Evolutionary conservation across 1,140 invertebrate species (phyloP).

Genomic region (Tetragnatha versicolor): DNA sequence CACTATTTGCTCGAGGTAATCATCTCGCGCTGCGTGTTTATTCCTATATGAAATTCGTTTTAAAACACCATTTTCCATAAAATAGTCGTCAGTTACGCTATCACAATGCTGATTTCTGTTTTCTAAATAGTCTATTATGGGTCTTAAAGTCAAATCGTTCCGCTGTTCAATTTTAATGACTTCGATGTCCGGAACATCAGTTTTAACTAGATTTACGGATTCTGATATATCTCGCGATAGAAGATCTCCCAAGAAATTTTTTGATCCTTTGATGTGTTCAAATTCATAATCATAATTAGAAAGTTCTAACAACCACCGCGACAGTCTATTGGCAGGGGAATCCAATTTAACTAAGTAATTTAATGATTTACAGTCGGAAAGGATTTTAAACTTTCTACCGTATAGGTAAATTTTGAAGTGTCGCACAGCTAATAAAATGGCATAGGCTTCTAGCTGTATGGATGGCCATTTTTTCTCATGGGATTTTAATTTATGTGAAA

Average conservation of each 20-base stretch:
- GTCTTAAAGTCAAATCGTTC: not conserved
- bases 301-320: not conserved
- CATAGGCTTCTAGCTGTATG: not conserved
- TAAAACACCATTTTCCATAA: not conserved
- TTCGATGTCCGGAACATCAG: constrained; percentile 1
- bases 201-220: not conserved
- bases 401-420: not conserved
- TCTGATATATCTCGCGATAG: not conserved
- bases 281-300: too few relatives aligned
- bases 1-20: not conserved
- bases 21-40: not conserved
- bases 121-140: not conserved
- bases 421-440: not conserved
- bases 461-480: too few relatives aligned
- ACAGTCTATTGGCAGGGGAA: not conserved
- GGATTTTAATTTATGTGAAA: too few relatives aligned
- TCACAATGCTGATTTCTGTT: not conserved
- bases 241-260: not conserved
- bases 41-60: not conserved
- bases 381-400: not conserved
- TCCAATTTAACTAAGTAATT: too few relatives aligned
- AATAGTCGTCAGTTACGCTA: not conserved
- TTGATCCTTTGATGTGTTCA: not conserved
- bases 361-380: not conserved
- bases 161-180: not conserved